Conservation (phyloP, 2,113 vertebrate genomes). For the Pachypanchax playfairii region DNA sequence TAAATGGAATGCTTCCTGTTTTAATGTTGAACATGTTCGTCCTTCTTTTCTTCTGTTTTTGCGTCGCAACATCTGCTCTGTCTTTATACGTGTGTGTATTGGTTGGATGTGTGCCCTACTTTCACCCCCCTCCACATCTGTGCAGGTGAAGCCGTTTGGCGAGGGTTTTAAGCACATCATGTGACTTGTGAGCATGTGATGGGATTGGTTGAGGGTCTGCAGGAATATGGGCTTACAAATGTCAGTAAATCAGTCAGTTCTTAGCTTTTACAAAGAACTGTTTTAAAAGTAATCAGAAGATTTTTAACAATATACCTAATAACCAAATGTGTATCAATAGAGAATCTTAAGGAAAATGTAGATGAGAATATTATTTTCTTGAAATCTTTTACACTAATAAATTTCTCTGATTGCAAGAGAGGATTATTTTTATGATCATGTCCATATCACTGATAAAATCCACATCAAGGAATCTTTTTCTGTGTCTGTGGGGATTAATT, state of each 20-base stretch:
- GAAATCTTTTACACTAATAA: not conserved
- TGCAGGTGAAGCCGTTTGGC: constrained; percentile 60
- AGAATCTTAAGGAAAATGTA: constrained; percentile 1
- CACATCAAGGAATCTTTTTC: not conserved
- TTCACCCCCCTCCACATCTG: constrained; percentile 48
- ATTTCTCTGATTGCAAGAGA: not conserved
- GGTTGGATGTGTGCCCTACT: constrained; percentile 67
- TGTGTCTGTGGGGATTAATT: constrained; percentile 30
- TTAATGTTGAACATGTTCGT: no score
- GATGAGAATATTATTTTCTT: not conserved
- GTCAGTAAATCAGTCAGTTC: constrained; percentile 33
- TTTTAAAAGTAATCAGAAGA: not conserved
- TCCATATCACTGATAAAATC: not conserved
- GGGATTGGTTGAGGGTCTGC: constrained; percentile 50
- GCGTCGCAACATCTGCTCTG: constrained; percentile 27
- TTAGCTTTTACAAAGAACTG: not conserved
- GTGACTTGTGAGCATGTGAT: constrained; percentile 39
- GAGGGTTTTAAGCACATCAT: constrained; percentile 61
- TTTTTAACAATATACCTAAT: not conserved
- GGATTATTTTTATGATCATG: not conserved
- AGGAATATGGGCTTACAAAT: constrained; percentile 62
- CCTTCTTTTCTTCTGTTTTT: constrained; percentile 1
- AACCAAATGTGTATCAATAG: not conserved
- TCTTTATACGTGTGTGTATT: constrained; percentile 20
- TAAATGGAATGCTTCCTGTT: constrained; percentile 14